Evolutionary conservation across 2,113 vertebrate genomes (phyloP).

Genomic region (Apteryx mantelli): DNA sequence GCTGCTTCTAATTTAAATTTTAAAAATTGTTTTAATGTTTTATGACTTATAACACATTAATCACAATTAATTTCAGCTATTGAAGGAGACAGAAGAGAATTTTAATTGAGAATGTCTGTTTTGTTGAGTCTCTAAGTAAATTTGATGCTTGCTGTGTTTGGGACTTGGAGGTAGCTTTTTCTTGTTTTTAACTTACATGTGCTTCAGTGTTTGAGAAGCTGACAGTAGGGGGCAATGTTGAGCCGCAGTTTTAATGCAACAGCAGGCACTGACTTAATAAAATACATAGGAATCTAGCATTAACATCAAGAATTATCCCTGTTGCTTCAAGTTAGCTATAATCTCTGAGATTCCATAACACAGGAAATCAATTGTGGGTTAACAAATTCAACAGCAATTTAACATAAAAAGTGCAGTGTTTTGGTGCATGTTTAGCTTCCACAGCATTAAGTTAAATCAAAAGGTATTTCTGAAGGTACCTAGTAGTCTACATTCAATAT

Average conservation of each 20-base stretch:
- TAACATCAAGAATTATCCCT: conserved; percentile 78
- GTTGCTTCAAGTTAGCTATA: conserved; percentile 79
- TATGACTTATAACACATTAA: conserved; percentile 72
- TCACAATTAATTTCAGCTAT: conserved; percentile 70
- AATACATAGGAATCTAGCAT: conserved; percentile 68
- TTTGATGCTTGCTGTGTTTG: background rate
- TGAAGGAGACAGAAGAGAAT: conserved; percentile 62
- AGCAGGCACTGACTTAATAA: background rate
- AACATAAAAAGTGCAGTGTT: conserved; percentile 75
- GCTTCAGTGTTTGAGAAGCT: background rate
- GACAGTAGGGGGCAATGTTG: conserved; percentile 94
- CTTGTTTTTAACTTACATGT: background rate
- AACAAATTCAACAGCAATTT: conserved; percentile 84
- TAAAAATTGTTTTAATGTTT: conserved; percentile 64
- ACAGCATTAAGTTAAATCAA: conserved; percentile 65
- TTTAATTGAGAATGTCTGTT: conserved; percentile 47
- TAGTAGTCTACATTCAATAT: background rate
- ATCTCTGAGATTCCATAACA: conserved; percentile 81
- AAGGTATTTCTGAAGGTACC: conserved; percentile 46
- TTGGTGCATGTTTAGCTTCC: conserved; percentile 71
- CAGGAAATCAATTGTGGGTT: conserved; percentile 82
- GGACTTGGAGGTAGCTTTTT: background rate
- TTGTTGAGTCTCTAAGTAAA: background rate
- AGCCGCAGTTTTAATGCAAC: conserved; percentile 68
- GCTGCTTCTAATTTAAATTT: conserved; percentile 78